Base-by-base conservation (phyloP, 2,113 vertebrate species). In the Odocoileus hemionus region DNA sequence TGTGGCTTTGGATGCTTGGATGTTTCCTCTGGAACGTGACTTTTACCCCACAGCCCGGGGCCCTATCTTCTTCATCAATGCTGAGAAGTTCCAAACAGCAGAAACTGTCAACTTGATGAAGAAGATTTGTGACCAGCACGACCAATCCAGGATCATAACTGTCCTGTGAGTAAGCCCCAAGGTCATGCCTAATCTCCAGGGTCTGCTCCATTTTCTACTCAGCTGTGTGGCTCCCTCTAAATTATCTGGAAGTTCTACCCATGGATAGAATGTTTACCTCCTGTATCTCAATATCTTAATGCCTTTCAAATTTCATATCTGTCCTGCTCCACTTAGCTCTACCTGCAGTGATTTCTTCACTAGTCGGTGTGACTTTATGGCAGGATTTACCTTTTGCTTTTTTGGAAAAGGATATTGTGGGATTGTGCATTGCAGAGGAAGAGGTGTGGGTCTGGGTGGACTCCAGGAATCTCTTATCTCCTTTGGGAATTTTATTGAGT, bases 41-140 rank as follows among this genome's bases (percentile, higher is more conserved):
- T 98, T 99, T 17, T 99, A 99, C 97, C 98, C 98, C 0, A 92
- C 97, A 61, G 99, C 99, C 94, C 57, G 88, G 94, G 98, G 98
- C 11, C 99, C 99, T 0, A 95, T 99, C n/a, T 98, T 99, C 95
- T 99, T 99, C 92, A 98, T 99, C 97, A 99, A 99, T 91, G 80
- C 98, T 0, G 98, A 99, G 96, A 98, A 96, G 6, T 99, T 99
- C 97, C 99, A 99, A 97, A 99, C 98, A 0, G 52, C 88, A 0
- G 98, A 99, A 25, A 99, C 98, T 3, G 0, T 99, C 15, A 97
- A 94, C 93, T 97, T 98, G 83, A 99, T 99, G 98, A 99, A 98
- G 97, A 98, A 96, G 86, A 3, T 99, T 83, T 98, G 97, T 94
- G 96, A 98, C 91, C 97, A 93, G 0, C 98, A 98, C 5, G 78